Percentiles rank a stretch among this genome's conserved stretches.
Conservation (phyloP, 1,140 invertebrate species). For the Drosophila arawakana region DNA sequence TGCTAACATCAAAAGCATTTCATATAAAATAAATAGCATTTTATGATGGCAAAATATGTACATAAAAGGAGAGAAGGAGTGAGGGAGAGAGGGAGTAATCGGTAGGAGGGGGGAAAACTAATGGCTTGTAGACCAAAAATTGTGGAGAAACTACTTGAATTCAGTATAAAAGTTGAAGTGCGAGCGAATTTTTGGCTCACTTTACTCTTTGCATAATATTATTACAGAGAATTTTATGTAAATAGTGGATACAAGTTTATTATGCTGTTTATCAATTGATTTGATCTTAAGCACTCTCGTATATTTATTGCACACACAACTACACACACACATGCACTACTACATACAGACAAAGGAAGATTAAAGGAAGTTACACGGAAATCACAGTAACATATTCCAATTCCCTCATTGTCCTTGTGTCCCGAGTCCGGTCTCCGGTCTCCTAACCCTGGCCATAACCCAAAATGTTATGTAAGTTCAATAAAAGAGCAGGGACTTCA, state of each 20-base stretch:
- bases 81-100: neutral
- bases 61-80: neutral
- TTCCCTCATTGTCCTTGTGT: constrained; percentile 51
- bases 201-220: constrained; percentile 66
- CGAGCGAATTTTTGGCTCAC: constrained; percentile 28
- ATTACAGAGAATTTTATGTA: constrained; percentile 69
- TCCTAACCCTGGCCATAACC: constrained; percentile 50
- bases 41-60: constrained; percentile 69
- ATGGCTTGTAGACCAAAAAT: constrained; percentile 35
- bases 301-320: constrained; percentile 72
- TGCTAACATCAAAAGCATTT: constrained; percentile 68
- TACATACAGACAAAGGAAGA: constrained; percentile 24
- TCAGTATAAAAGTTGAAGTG: constrained; percentile 52
- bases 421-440: constrained; percentile 7
- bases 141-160: constrained; percentile 53
- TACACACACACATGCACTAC: constrained; percentile 10
- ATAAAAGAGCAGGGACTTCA: constrained; percentile 61
- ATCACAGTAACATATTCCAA: constrained; percentile 72
- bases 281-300: constrained; percentile 80
- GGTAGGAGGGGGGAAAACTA: constrained; percentile 12
- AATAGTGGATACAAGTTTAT: constrained; percentile 80
- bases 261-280: constrained; percentile 82
- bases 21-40: constrained; percentile 71
- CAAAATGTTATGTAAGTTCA: constrained; percentile 77
- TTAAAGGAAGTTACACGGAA: constrained; percentile 67